These are phyloP conservation scores for Oncorhynchus gorbuscha DNA, from an alignment of 2,113 vertebrate genomes.

Conservation along the genomic window DNA sequence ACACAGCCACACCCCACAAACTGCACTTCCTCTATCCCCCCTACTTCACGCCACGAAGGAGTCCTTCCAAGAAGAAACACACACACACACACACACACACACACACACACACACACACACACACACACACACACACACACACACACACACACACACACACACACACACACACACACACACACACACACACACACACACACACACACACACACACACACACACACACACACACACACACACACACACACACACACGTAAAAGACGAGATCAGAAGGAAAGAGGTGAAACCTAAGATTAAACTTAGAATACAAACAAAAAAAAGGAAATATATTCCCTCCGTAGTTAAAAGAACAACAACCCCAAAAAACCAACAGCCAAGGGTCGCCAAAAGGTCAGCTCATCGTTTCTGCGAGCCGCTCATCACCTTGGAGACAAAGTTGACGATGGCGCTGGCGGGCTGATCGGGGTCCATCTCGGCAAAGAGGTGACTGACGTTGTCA, in stretches of 20 bases:
- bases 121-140: conserved; percentile 7
- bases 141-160: conserved; percentile 1
- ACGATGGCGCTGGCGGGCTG: conserved; percentile 95
- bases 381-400: conserved; percentile 64
- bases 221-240: conserved; percentile 24
- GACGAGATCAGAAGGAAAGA: conserved; percentile 37
- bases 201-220: conserved; percentile 36
- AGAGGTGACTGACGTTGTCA: conserved; percentile 97
- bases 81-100: neutral
- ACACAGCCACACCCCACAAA: conserved; percentile 78
- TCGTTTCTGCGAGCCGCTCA: conserved; percentile 89
- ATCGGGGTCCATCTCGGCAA: conserved; percentile 91
- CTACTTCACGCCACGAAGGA: conserved; percentile 78
- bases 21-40: conserved; percentile 84
- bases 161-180: neutral
- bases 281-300: conserved; percentile 7
- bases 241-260: conserved; percentile 6
- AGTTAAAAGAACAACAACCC: conserved; percentile 31
- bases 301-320: conserved; percentile 11
- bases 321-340: conserved; percentile 38
- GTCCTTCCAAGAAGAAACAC: conserved; percentile 78
- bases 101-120: conserved; percentile 20
- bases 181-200: conserved; percentile 20
- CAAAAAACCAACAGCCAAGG: conserved; percentile 11
- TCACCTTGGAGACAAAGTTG: conserved; percentile 95